Evolutionary conservation across 2,888 invertebrate genomes (phyloP).

Genomic region (Trachelus troglodyta): DNA sequence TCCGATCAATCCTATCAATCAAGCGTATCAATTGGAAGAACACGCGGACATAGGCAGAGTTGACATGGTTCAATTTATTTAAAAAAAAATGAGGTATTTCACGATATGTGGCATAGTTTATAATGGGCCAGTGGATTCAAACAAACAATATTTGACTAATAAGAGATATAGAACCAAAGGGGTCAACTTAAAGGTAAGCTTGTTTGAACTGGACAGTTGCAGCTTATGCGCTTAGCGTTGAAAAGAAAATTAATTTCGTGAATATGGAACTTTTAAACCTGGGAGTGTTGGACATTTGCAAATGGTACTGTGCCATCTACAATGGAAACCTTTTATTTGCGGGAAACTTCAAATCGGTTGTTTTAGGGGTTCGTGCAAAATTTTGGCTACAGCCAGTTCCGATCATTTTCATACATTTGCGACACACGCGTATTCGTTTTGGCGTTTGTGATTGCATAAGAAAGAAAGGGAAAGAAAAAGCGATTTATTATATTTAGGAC

Average conservation of each 20-base stretch:
- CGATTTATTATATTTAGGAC: background rate
- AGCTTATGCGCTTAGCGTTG: too few species aligned
- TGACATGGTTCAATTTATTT: background rate
- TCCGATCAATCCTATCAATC: background rate
- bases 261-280: too few species aligned
- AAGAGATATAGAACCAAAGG: too few species aligned
- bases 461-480: conserved; percentile 8
- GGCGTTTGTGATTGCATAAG: background rate
- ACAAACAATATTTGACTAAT: too few species aligned
- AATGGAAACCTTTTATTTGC: background rate
- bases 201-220: too few species aligned
- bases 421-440: background rate
- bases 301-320: background rate
- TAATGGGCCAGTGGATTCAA: too few species aligned
- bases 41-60: background rate
- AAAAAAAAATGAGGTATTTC: background rate
- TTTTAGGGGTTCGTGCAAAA: too few species aligned
- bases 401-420: background rate
- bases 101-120: too few species aligned
- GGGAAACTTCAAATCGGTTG: background rate
- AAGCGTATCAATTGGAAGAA: background rate
- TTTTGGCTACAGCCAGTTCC: too few species aligned
- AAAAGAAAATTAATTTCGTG: too few species aligned
- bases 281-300: background rate
- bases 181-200: too few species aligned